Base-by-base conservation (phyloP, 2,888 invertebrate genomes). In the Sussaba pulchella region DNA sequence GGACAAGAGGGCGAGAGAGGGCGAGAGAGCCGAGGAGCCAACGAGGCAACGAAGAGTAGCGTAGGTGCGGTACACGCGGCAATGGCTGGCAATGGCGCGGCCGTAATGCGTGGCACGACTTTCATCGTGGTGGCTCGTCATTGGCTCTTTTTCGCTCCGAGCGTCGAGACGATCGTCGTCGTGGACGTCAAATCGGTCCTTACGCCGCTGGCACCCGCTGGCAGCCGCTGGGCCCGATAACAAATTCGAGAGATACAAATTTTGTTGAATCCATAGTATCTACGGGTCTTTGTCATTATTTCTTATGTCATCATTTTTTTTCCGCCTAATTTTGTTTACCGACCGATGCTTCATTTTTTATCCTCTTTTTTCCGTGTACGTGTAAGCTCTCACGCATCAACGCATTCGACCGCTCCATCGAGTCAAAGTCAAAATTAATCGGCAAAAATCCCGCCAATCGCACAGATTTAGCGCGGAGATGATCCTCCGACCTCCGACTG, bases 41-140 rank as follows among this genome's bases (percentile, higher is more conserved):
- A 64, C 82, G 80, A 63, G 76, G 74, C 76, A 70, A 47, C 59
- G 74, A 64, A 64, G 67, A 54, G 67, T 39, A 36, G 26, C 47
- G 54, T 31, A 57, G 57, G 57, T 57, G 31, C 47, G 41, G 57
- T 41, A 47, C 43, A 52, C 66, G 57, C 31, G 54, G 39, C 41
- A 21, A 43, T 61, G 69, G 39, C 52, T 72, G 78, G 70, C 66
- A 64, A 78, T 74, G 64, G 80, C 70, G 77, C n/a, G n/a, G n/a
- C n/a, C n/a, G 61, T 86, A 88, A 89, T 87, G 95, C 95, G 95
- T 95, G 95, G 95, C 95, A 95, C 94, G 80, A 93, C 93, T 93
- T 93, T 93, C 93, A 94, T 94, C 94, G 95, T 95, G 95, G 94
- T 94, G 93, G 90, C 89, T 92, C 92, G 90, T 93, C 94, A 95